Conservation (phyloP, 2,113 vertebrate genomes). For the Chionis minor region DNA sequence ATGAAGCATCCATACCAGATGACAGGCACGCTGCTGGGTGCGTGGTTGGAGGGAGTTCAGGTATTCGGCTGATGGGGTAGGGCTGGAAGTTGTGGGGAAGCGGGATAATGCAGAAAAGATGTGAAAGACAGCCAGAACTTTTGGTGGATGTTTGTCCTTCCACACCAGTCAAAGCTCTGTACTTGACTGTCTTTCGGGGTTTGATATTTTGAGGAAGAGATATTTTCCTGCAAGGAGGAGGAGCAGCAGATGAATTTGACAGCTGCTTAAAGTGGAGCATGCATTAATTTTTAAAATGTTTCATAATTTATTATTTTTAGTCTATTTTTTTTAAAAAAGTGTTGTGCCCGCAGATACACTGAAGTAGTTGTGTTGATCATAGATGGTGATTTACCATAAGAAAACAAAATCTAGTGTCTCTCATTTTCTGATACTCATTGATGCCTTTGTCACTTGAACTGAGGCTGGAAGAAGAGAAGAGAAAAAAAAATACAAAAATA, state of each 20-base stretch:
- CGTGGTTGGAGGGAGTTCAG: background rate
- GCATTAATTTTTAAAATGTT: slow-evolving; percentile 75
- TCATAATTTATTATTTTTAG: slow-evolving; percentile 68
- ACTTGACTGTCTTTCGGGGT: background rate
- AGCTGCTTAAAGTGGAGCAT: slow-evolving; percentile 68
- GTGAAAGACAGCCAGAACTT: background rate
- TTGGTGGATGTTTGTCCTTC: background rate
- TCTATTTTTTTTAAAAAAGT: slow-evolving; percentile 5
- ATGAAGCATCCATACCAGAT: background rate
- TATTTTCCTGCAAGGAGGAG: slow-evolving; percentile 16
- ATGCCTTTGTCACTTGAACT: background rate
- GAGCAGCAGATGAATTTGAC: slow-evolving; percentile 66
- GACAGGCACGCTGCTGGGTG: background rate
- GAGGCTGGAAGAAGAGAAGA: background rate
- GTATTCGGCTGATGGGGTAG: background rate
- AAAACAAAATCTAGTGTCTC: background rate
- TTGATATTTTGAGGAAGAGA: background rate
- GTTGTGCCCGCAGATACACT: background rate
- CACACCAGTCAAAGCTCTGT: background rate
- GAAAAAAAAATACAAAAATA: background rate
- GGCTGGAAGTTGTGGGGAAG: background rate
- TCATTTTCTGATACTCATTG: background rate
- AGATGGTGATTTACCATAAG: background rate
- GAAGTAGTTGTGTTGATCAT: background rate
- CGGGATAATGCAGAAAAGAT: background rate